Percentiles rank a stretch among this genome's conserved stretches.
Evolutionary conservation across 2,113 vertebrate species (phyloP).

Genomic region (Bothrops jararaca): DNA sequence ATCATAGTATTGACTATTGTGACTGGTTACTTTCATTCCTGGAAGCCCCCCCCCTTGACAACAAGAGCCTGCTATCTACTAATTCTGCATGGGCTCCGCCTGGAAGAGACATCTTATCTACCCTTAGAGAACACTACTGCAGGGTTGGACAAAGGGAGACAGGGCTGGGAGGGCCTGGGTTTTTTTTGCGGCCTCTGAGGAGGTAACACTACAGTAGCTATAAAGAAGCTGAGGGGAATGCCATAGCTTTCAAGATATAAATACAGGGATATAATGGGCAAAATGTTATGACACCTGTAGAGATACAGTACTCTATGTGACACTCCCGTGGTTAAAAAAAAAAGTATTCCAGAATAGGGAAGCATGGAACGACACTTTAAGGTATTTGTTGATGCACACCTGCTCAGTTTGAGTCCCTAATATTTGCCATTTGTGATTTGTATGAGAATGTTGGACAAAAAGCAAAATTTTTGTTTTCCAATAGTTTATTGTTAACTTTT

Average conservation of each 20-base stretch:
- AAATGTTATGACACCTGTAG: not conserved
- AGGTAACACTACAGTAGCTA: no score
- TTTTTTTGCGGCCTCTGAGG: no score
- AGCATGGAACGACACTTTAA: not conserved
- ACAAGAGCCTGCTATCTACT: no score
- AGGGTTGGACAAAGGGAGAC: no score
- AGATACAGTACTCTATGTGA: not conserved
- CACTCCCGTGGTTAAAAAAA: not conserved
- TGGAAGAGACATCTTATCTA: no score
- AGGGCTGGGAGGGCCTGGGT: no score
- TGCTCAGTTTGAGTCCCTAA: not conserved
- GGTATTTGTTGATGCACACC: not conserved
- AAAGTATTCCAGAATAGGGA: not conserved
- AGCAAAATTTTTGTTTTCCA: not conserved
- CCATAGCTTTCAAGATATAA: not conserved
- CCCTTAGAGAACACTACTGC: no score
- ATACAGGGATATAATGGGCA: not conserved
- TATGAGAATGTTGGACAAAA: not conserved
- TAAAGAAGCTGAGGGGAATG: not conserved
- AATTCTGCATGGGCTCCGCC: no score
- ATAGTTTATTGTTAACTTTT: not conserved
- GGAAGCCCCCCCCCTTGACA: no score
- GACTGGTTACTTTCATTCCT: no score
- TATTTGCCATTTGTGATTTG: not conserved
- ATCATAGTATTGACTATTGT: no score